Conservation (phyloP, 2,113 vertebrate species). For the Ophiodon elongatus region DNA sequence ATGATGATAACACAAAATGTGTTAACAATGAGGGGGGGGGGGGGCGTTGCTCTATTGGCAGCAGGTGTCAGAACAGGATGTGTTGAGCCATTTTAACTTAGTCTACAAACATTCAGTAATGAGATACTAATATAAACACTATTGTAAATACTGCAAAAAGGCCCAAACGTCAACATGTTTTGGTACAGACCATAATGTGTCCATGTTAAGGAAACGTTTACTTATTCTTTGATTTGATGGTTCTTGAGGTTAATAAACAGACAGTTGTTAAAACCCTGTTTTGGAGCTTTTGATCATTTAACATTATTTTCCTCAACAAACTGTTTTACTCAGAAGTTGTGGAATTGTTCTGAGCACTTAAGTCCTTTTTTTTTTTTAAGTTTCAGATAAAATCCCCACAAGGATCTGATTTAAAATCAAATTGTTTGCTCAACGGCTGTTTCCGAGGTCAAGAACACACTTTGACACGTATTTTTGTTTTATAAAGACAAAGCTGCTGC, state of each 20-base stretch:
- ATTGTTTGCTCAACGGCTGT: not conserved
- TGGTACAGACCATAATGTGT: not conserved
- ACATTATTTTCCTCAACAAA: not conserved
- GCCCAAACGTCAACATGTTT: constrained; percentile 4
- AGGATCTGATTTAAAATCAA: not conserved
- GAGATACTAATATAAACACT: not conserved
- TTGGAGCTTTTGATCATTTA: not conserved
- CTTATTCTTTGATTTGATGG: not conserved
- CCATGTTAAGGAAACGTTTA: not conserved
- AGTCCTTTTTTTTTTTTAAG: not conserved
- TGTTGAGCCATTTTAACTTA: not conserved
- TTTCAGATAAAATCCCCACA: not conserved
- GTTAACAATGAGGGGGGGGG: constrained; percentile 41
- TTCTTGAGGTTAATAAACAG: not conserved
- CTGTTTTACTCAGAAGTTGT: not conserved
- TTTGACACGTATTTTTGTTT: not conserved
- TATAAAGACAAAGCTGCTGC: not conserved
- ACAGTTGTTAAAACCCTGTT: not conserved
- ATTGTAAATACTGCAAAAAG: not conserved
- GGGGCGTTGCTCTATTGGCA: constrained; percentile 23
- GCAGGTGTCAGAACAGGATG: constrained; percentile 14
- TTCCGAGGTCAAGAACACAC: not conserved
- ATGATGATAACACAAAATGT: too few relatives aligned
- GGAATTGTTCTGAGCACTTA: not conserved
- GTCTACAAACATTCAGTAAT: not conserved